Evolutionary conservation across 2,888 invertebrate genomes (phyloP).

Genomic region (Acheta domesticus): DNA sequence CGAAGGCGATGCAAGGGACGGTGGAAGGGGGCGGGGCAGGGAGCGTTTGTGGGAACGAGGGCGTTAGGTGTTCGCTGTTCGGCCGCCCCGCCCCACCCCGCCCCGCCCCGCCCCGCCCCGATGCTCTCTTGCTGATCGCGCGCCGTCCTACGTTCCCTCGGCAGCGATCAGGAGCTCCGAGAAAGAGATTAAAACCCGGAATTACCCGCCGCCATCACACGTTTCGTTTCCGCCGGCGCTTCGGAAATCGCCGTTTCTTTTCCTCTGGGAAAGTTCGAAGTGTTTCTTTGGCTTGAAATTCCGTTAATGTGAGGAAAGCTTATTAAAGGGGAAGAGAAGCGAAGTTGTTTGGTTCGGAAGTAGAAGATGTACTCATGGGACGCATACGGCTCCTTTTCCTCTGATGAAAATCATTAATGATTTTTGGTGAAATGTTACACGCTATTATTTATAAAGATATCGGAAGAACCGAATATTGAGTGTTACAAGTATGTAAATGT

Average conservation of each 20-base stretch:
- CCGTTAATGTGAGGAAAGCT: constrained; percentile 8
- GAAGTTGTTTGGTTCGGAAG: not conserved
- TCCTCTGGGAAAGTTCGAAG: not conserved
- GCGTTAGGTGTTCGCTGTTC: not conserved
- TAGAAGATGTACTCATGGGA: not conserved
- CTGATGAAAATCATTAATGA: too few relatives aligned
- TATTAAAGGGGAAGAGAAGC: not conserved
- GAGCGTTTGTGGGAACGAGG: not conserved
- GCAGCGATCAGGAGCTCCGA: not conserved
- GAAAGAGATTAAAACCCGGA: not conserved
- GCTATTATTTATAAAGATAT: too few relatives aligned
- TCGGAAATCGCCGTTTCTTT: not conserved
- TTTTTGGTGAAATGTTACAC: too few relatives aligned
- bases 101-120: not conserved
- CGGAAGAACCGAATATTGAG: too few relatives aligned
- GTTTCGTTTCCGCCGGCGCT: not conserved
- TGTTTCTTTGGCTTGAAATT: constrained; percentile 18
- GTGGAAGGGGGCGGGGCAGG: not conserved
- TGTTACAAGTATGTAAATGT: too few relatives aligned
- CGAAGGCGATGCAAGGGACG: not conserved
- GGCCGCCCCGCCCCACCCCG: not conserved
- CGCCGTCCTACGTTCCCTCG: not conserved
- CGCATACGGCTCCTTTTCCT: too few relatives aligned
- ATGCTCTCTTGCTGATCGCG: not conserved
- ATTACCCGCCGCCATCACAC: not conserved